These are phyloP conservation scores for Zhengitettix transpicula DNA, from an alignment of 2,888 invertebrate species.

Conservation along the genomic window DNA sequence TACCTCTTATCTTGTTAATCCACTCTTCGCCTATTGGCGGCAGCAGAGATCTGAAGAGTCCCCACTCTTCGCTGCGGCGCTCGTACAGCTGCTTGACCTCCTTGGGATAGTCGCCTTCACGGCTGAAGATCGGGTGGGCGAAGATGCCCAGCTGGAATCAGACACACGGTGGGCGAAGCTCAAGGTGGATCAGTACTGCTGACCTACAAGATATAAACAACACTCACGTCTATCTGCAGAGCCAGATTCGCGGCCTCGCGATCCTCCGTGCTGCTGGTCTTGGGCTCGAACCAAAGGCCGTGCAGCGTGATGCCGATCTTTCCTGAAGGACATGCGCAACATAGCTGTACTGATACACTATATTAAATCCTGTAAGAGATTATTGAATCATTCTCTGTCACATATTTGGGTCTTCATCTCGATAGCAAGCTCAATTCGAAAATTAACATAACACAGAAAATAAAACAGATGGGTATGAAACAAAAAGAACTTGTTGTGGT, in stretches of 20 bases:
- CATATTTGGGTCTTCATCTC: too few relatives aligned
- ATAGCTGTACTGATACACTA: too few relatives aligned
- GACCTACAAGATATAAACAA: too few relatives aligned
- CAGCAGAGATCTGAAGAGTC: neutral
- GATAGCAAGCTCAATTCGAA: too few relatives aligned
- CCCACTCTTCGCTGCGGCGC: neutral
- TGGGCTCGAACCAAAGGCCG: slow-evolving; percentile 15
- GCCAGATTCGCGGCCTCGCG: slow-evolving; percentile 15
- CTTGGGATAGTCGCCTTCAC: slow-evolving; percentile 7
- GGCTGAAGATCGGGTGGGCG: slow-evolving; percentile 7
- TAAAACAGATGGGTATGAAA: too few relatives aligned
- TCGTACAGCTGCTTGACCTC: neutral
- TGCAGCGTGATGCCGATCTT: slow-evolving; percentile 15
- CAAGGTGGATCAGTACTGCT: too few relatives aligned
- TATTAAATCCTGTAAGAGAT: too few relatives aligned
- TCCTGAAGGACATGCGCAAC: neutral
- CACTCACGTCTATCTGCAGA: slow-evolving; percentile 1
- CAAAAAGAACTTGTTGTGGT: too few relatives aligned
- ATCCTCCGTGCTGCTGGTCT: slow-evolving; percentile 12
- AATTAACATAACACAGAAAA: too few relatives aligned
- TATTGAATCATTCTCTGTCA: too few relatives aligned
- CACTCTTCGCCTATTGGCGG: neutral
- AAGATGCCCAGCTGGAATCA: slow-evolving; percentile 12
- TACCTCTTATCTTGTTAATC: neutral
- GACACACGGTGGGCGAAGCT: too few relatives aligned